Evolutionary conservation across 1,140 invertebrate genomes (phyloP), one percentile per base, ranked within the genome.

Genomic region (Muscidifurax raptorellus): DNA sequence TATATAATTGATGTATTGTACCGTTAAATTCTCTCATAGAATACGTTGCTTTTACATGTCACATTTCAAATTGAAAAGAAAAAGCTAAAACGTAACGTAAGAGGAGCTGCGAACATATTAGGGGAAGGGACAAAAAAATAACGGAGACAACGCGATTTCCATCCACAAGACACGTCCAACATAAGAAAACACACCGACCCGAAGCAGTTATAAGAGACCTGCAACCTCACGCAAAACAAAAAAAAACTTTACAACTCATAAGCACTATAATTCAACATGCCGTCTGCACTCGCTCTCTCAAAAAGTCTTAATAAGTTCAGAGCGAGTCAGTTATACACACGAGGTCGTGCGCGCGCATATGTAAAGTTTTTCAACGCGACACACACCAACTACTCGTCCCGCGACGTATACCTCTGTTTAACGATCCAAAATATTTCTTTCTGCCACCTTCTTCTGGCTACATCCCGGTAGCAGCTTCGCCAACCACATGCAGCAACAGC

Each of bases 381-480:
- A 59, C 52, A 6, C n/a, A n/a, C n/a, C n/a, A n/a, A n/a, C n/a
- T n/a, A n/a, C 6, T 59, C 52, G 52, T 59, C 22, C 22, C 44
- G 13, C 22, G 52, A 18, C 52, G 15, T 59, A n/a, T 59, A 59
- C 52, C 52, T 72, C 69, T 71, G 47, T 78, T 78, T 78, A 78
- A 78, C 76, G 76, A 78, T 78, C 76, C n/a, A 30, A 64, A 64
- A 78, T 78, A 71, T 44, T n/a, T 27, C 30, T 78, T 78, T 47
- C 52, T 84, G 40, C 47, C 77, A 86, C 85, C 72, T 87, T 80
- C 82, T 84, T 90, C 89, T 86, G 87, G 86, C 87, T 2, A 27
- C 15, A 27, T 67, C 27, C 66, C 27, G 7, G 28, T 28, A 32
- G 25, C 25, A 0, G 28, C 4, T 25, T 32, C 28, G n/a, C 7